These are phyloP conservation scores for Entelurus aequoreus DNA, from an alignment of 2,113 vertebrate species.

Conservation along the genomic window DNA sequence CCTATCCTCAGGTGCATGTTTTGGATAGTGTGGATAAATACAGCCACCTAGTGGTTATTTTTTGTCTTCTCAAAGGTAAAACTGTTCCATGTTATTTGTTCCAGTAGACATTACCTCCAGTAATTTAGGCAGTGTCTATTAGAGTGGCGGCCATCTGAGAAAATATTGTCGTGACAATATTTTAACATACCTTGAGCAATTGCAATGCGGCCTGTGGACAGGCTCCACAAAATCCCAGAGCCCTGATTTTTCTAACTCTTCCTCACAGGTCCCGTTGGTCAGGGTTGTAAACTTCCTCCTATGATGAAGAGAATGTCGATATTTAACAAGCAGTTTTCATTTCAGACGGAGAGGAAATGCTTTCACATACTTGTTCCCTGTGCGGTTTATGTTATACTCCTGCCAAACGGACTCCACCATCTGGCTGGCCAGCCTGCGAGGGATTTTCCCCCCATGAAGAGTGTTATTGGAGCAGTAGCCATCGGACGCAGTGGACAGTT, in stretches of 20 bases:
- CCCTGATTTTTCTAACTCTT: constrained; percentile 81
- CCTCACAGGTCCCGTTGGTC: constrained; percentile 84
- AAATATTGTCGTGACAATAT: neutral
- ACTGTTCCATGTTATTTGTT: no score
- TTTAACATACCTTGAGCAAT: constrained; percentile 81
- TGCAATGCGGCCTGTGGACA: constrained; percentile 85
- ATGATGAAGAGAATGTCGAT: neutral
- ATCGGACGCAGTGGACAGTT: constrained; percentile 86
- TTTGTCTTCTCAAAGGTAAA: no score
- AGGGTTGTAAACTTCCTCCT: constrained; percentile 91
- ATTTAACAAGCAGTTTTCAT: neutral
- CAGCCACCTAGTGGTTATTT: no score
- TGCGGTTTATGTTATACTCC: constrained; percentile 94
- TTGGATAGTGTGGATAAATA: no score
- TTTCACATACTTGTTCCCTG: constrained; percentile 86
- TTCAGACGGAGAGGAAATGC: neutral
- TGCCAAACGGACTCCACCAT: constrained; percentile 97
- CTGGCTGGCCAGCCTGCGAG: constrained; percentile 87
- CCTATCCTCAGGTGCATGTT: no score
- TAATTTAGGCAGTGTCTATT: no score
- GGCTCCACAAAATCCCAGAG: constrained; percentile 94
- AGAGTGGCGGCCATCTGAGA: no score
- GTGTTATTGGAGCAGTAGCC: constrained; percentile 86
- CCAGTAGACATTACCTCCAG: no score
- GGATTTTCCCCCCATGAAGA: constrained; percentile 93